Conservation (phyloP, 2,888 invertebrate genomes). For the Petrolisthes manimaculis region DNA sequence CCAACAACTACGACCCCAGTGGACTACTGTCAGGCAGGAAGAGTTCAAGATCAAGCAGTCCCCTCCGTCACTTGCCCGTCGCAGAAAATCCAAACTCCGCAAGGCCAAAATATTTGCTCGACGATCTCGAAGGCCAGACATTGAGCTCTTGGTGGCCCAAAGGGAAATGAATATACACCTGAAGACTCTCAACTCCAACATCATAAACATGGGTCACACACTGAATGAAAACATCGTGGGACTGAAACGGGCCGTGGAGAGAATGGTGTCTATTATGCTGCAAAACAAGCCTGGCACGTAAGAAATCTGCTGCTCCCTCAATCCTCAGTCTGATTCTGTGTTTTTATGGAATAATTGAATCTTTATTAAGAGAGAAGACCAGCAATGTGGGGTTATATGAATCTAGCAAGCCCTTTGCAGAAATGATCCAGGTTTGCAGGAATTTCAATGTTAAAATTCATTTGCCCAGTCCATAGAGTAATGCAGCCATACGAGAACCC, state of each 20-base stretch:
- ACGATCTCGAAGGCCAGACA: slow-evolving; percentile 23
- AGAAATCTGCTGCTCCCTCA: not conserved
- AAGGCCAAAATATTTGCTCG: slow-evolving; percentile 24
- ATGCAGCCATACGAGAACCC: too few species aligned
- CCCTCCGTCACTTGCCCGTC: not conserved
- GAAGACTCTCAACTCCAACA: slow-evolving; percentile 45
- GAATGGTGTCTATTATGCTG: slow-evolving; percentile 54
- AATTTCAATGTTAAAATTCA: too few species aligned
- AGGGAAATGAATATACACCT: slow-evolving; percentile 41
- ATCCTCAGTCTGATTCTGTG: not conserved
- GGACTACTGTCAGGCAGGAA: slow-evolving; percentile 4
- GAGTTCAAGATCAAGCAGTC: slow-evolving; percentile 6
- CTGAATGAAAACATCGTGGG: slow-evolving; percentile 52
- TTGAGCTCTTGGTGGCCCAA: slow-evolving; percentile 34
- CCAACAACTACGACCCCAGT: not conserved
- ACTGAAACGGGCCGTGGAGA: slow-evolving; percentile 49
- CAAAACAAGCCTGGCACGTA: slow-evolving; percentile 36
- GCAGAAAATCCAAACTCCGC: slow-evolving; percentile 21
- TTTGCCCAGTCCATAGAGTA: too few species aligned
- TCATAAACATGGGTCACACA: slow-evolving; percentile 37
- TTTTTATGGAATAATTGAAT: not conserved
- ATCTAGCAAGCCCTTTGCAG: not conserved
- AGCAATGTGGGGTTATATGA: not conserved
- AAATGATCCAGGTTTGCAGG: not conserved
- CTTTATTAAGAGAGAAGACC: not conserved